Evolutionary conservation across 2,888 invertebrate genomes (phyloP), one percentile per base, ranked within the genome.

Genomic region (Drosophila meridionalis): DNA sequence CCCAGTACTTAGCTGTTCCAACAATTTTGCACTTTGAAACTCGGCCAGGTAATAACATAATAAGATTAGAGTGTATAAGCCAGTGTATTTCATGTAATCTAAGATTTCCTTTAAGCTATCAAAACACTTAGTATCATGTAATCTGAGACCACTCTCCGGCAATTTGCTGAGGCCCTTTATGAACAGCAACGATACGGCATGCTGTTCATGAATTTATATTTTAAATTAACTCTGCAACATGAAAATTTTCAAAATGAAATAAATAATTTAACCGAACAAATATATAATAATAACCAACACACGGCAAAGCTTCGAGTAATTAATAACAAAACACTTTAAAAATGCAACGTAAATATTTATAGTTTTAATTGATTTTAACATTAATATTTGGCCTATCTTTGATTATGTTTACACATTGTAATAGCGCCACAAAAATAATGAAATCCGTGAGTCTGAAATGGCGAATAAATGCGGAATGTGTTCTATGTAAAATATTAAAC

Each of bases 401-500:
- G 26, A 38, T 47, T 28, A 14, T 45, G 20, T 48, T 50, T 60
- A 5, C n/a, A 8, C 11, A 48, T 4, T 32, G 38, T 20, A 38
- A 40, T 7, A 30, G 4, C n/a, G 30, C 8, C 9, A 6, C 28
- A 32, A 48, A 55, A 67, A 40, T 50, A 12, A n/a, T 14, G 30
- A 42, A 69, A 40, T 34, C 5, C 30, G 12, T 36, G 45, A 66
- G 57, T 59, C 50, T 14, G 7, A 47, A 58, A 43, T 48, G 56
- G 38, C 34, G 61, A 73, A 64, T 42, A 58, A 20, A 52, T 40
- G 7, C 53, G 38, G 11, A 48, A 68, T 48, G 32, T 14, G 3
- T 42, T 7, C 42, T 42, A n/a, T 8, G 57, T 30, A 20, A 52
- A 63, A 55, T 77, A 61, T 73, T 65, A 63, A 63, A 50, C 50